Conservation (phyloP, 2,113 vertebrate genomes). For the Sialia sialis region DNA sequence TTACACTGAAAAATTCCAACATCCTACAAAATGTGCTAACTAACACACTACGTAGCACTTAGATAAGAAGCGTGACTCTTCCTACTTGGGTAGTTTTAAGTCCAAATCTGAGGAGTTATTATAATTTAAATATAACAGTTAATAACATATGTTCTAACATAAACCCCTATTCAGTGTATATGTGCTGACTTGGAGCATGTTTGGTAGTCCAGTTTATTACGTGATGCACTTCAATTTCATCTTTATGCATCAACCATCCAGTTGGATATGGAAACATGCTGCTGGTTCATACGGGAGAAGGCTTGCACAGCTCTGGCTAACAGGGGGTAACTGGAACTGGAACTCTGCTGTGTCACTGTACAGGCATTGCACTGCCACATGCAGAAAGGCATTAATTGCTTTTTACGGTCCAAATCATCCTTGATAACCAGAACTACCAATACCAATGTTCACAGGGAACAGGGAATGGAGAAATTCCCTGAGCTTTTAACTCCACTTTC, state of each 20-base stretch:
- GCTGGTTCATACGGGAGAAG: background rate
- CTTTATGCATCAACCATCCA: background rate
- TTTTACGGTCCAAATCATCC: background rate
- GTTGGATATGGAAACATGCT: background rate
- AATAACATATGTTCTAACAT: background rate
- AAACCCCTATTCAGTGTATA: background rate
- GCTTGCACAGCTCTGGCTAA: background rate
- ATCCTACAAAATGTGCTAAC: background rate
- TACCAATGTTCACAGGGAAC: background rate
- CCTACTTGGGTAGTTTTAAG: background rate
- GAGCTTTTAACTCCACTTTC: constrained; percentile 21
- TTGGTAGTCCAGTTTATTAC: background rate
- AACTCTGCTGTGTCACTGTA: background rate
- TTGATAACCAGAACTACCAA: background rate
- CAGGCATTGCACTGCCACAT: background rate
- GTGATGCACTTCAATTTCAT: background rate
- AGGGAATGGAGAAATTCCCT: constrained; percentile 28
- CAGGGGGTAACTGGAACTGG: background rate
- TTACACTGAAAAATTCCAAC: background rate
- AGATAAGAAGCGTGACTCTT: background rate
- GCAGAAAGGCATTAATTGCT: background rate
- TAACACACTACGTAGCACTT: background rate
- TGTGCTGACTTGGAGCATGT: background rate
- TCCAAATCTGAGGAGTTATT: background rate
- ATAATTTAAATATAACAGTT: background rate